Evolutionary conservation across 2,888 invertebrate species (phyloP).

Genomic region (Parnassius apollo): DNA sequence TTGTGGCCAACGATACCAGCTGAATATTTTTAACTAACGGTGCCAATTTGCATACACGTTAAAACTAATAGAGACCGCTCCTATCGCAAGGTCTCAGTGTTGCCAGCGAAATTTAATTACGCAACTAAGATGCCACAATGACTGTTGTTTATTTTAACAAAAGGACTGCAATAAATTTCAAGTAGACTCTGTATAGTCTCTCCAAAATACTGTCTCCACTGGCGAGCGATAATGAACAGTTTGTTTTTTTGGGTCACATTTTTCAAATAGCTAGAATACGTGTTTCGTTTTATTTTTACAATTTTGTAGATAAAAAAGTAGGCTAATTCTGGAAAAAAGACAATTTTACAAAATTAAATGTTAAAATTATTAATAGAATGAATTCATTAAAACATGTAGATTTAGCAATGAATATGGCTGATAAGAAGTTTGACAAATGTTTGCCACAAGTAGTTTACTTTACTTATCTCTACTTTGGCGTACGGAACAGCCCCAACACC

Average conservation of each 20-base stretch:
- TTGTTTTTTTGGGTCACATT: conserved; percentile 16
- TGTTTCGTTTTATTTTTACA: conserved; percentile 7
- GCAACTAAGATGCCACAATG: conserved; percentile 17
- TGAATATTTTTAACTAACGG: conserved; percentile 25
- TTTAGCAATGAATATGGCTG: too few relatives aligned
- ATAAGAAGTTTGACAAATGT: too few relatives aligned
- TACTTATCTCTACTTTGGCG: too few relatives aligned
- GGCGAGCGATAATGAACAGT: conserved; percentile 21
- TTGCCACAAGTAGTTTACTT: too few relatives aligned
- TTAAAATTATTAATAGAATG: too few relatives aligned
- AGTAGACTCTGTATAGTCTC: conserved; percentile 18
- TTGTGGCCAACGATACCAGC: conserved; percentile 13
- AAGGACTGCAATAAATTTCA: conserved; percentile 25
- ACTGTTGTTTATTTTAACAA: conserved; percentile 21
- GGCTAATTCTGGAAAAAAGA: too few relatives aligned
- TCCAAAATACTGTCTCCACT: conserved; percentile 23
- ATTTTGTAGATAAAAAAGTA: too few relatives aligned
- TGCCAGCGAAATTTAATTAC: conserved; percentile 25
- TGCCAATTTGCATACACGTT: conserved; percentile 12
- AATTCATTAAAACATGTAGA: too few relatives aligned
- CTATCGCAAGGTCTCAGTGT: conserved; percentile 11
- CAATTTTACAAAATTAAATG: too few relatives aligned
- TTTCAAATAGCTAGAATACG: conserved; percentile 19
- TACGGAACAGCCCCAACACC: too few relatives aligned
- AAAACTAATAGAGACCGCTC: conserved; percentile 4